Percentiles rank a stretch among this genome's conserved stretches.
Conservation (phyloP, 2,113 vertebrate species). For the Dasyurus viverrinus region DNA sequence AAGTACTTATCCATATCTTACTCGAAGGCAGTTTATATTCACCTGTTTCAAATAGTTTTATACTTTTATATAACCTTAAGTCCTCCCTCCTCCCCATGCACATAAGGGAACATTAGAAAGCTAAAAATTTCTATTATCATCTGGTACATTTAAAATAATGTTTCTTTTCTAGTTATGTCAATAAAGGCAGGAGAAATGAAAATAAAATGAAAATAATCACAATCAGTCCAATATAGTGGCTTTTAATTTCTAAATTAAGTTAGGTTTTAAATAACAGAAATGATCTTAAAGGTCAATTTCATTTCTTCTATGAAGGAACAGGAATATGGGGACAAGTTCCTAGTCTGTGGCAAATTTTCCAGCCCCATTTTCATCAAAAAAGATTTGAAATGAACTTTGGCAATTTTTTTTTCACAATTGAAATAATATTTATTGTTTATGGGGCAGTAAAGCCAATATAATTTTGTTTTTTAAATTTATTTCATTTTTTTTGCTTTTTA, state of each 20-base stretch:
- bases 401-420: background rate
- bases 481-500: too few relatives aligned
- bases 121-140: background rate
- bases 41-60: background rate
- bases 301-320: background rate
- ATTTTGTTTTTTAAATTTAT: too few relatives aligned
- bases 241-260: background rate
- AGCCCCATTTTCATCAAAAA: background rate
- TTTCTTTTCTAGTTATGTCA: background rate
- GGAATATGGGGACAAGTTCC: background rate
- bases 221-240: background rate
- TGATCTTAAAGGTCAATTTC: background rate
- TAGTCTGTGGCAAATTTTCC: background rate
- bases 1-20: background rate
- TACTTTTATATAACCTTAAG: background rate
- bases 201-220: background rate
- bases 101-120: background rate
- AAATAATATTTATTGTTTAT: too few relatives aligned
- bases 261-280: background rate
- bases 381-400: background rate
- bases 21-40: background rate
- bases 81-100: background rate
- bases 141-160: background rate
- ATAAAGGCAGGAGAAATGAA: background rate
- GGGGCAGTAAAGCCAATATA: too few relatives aligned